Evolutionary conservation across 2,113 vertebrate species (phyloP).

Genomic region (Melanostigma gelatinosum): DNA sequence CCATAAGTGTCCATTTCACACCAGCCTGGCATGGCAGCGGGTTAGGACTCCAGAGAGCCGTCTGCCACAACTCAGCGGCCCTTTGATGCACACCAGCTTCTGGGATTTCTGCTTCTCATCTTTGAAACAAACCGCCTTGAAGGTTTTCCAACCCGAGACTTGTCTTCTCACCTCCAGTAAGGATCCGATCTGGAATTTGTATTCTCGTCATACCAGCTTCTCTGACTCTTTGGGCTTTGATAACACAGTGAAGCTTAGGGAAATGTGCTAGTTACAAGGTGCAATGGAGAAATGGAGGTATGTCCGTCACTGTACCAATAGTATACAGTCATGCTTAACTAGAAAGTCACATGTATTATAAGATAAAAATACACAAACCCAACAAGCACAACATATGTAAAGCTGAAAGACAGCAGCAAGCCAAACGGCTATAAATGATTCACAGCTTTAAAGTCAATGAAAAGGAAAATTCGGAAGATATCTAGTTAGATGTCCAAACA

Average conservation of each 20-base stretch:
- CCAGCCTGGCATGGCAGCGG: conserved; percentile 66
- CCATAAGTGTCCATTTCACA: conserved; percentile 77
- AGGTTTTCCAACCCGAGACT: conserved; percentile 46
- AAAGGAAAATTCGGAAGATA: background rate
- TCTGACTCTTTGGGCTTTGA: conserved; percentile 12
- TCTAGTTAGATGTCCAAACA: conserved; percentile 17
- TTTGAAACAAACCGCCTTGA: conserved; percentile 64
- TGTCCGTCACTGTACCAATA: background rate
- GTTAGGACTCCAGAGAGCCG: conserved; percentile 61
- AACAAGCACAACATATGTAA: background rate
- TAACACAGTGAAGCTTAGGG: background rate
- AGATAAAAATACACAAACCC: background rate
- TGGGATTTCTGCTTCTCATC: conserved; percentile 69
- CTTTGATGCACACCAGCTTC: conserved; percentile 60
- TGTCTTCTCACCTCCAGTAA: conserved; percentile 65
- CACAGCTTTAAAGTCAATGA: background rate
- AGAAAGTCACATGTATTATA: background rate
- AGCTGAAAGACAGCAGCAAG: background rate
- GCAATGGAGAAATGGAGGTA: background rate
- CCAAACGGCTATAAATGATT: background rate
- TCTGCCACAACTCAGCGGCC: conserved; percentile 38
- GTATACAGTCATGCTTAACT: background rate
- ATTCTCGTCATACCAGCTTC: conserved; percentile 30
- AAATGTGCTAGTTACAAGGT: conserved; percentile 14
- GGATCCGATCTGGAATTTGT: conserved; percentile 53